Conservation (phyloP, 2,113 vertebrate species). For the Danionella cerebrum region DNA sequence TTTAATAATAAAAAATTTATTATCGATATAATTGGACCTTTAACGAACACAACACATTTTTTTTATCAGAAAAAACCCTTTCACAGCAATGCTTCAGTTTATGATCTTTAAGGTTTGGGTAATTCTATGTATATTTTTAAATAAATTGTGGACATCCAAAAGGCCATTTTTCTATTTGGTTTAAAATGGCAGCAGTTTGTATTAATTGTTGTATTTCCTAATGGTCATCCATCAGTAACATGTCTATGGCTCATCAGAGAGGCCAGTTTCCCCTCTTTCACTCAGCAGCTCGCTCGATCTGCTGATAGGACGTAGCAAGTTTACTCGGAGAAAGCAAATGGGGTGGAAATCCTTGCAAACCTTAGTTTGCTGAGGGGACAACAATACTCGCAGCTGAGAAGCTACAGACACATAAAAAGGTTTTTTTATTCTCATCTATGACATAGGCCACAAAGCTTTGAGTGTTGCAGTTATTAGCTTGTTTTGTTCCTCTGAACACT, state of each 20-base stretch:
- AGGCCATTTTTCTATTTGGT: too few relatives aligned
- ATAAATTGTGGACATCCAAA: too few relatives aligned
- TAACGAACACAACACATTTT: too few relatives aligned
- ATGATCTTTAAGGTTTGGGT: too few relatives aligned
- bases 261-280: conserved; percentile 41
- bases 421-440: conserved; percentile 59
- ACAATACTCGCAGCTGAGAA: conserved; percentile 48
- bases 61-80: too few relatives aligned
- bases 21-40: too few relatives aligned
- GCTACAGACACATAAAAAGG: conserved; percentile 41
- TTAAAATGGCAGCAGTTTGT: too few relatives aligned
- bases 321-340: conserved; percentile 50
- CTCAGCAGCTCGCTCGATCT: conserved; percentile 8
- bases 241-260: conserved; percentile 11
- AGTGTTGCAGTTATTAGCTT: conserved; percentile 62
- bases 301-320: conserved; percentile 43
- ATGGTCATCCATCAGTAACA: conserved; percentile 4
- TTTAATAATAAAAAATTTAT: too few relatives aligned
- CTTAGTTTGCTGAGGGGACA: conserved; percentile 49
- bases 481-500: conserved; percentile 66
- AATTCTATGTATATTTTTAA: too few relatives aligned
- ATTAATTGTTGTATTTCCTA: conserved; percentile 13
- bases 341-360: conserved; percentile 53
- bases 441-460: conserved; percentile 56
- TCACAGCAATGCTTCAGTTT: too few relatives aligned